phyloP scores from a whole-genome alignment of 2,113 vertebrate species.

The Corythoichthys intestinalis region DNA sequence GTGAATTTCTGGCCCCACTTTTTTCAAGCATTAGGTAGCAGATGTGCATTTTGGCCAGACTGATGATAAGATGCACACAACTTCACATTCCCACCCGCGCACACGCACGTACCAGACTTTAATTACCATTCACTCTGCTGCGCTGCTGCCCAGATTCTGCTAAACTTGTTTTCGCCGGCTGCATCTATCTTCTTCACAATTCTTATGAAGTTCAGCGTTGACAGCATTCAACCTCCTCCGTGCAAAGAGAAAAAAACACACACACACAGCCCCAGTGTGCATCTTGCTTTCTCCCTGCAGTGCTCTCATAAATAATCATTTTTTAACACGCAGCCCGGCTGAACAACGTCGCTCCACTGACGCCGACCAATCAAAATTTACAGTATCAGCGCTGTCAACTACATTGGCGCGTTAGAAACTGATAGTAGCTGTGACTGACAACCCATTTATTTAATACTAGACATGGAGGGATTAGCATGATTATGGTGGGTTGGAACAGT shows the following conservation, averaged over 20 bases:
- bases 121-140: slow-evolving; percentile 31
- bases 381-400: background rate
- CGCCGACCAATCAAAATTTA: slow-evolving; percentile 3
- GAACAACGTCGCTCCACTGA: background rate
- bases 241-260: background rate
- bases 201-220: slow-evolving; percentile 9
- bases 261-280: background rate
- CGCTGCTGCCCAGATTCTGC: slow-evolving; percentile 8
- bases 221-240: slow-evolving; percentile 2
- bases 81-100: slow-evolving; percentile 20
- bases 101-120: slow-evolving; percentile 23
- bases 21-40: slow-evolving; percentile 27
- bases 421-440: slow-evolving; percentile 1
- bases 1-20: slow-evolving; percentile 12
- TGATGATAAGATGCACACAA: slow-evolving; percentile 31
- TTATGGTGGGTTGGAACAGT: background rate
- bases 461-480: background rate
- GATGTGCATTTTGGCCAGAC: slow-evolving; percentile 18
- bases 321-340: background rate
- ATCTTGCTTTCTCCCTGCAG: slow-evolving; percentile 5
- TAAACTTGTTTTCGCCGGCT: slow-evolving; percentile 10
- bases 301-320: slow-evolving; percentile 3
- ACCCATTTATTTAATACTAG: background rate
- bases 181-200: slow-evolving; percentile 13
- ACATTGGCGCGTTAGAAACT: background rate